phyloP scores from a whole-genome alignment of 2,888 invertebrate species.

The Archips crataeganus region DNA sequence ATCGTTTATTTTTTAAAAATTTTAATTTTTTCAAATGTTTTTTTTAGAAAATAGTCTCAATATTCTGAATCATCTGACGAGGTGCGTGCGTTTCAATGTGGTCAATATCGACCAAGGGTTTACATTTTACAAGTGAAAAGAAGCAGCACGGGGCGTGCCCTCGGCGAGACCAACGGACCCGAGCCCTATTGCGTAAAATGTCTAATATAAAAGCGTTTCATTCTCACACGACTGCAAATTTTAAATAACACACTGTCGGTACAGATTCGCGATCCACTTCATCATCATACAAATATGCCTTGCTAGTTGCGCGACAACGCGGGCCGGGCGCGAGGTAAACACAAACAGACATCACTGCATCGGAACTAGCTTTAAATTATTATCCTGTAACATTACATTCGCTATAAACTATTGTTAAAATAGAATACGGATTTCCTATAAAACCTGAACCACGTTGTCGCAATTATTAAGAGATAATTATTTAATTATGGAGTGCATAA shows the following conservation, averaged over 20 bases:
- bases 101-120: neutral
- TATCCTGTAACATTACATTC: constrained; percentile 34
- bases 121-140: constrained; percentile 5
- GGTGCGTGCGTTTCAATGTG: neutral
- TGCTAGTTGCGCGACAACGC: constrained; percentile 26
- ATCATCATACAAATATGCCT: constrained; percentile 36
- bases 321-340: constrained; percentile 31
- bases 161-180: constrained; percentile 60
- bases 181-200: constrained; percentile 60
- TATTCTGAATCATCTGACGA: constrained; percentile 3
- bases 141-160: constrained; percentile 3
- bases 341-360: constrained; percentile 27
- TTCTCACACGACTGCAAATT: constrained; percentile 70
- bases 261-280: constrained; percentile 60
- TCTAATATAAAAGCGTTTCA: constrained; percentile 78
- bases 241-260: constrained; percentile 61
- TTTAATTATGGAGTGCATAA: constrained; percentile 77
- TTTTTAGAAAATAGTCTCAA: constrained; percentile 21
- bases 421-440: constrained; percentile 35
- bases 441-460: constrained; percentile 32
- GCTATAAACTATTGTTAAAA: constrained; percentile 32
- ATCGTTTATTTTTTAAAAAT: constrained; percentile 46
- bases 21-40: constrained; percentile 25
- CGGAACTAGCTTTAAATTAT: constrained; percentile 13
- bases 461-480: constrained; percentile 52